Conservation (phyloP, 2,113 vertebrate genomes). For the Boulengeromyrus knoepffleri region DNA sequence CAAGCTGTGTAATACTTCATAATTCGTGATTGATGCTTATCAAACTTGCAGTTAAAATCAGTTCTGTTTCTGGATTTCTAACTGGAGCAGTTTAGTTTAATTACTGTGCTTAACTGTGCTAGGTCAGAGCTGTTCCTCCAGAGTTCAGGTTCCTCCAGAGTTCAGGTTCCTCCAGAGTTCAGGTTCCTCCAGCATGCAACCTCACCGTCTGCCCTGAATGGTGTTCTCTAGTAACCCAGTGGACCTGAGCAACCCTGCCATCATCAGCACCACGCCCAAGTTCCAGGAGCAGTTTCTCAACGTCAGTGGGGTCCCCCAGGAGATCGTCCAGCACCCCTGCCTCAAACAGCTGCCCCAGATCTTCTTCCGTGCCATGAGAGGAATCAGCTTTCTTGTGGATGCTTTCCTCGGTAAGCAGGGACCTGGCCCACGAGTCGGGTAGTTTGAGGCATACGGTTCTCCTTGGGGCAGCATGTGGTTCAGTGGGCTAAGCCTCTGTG, state of each 20-base stretch:
- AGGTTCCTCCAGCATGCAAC: not conserved
- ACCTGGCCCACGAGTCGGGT: not conserved
- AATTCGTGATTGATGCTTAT: not conserved
- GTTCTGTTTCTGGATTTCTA: not conserved
- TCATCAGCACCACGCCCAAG: constrained; percentile 93
- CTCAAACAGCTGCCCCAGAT: constrained; percentile 94
- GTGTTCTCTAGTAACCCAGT: constrained; percentile 76
- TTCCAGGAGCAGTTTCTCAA: constrained; percentile 95
- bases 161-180: not conserved
- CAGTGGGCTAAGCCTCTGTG: not conserved
- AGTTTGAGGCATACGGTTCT: not conserved
- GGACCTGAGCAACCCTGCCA: constrained; percentile 91
- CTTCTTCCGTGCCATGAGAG: constrained; percentile 95
- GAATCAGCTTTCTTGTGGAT: constrained; percentile 90
- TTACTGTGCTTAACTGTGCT: not conserved
- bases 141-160: not conserved
- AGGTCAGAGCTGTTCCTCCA: not conserved
- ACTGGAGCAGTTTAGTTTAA: not conserved
- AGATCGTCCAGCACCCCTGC: constrained; percentile 87
- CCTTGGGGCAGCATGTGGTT: not conserved
- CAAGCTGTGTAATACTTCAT: not conserved
- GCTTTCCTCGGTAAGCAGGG: constrained; percentile 82
- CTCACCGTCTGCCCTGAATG: not conserved
- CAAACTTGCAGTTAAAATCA: not conserved
- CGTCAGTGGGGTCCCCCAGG: constrained; percentile 84